Evolutionary conservation across 2,888 invertebrate species (phyloP), one percentile per base, ranked within the genome.

Genomic region (Eurytoma californica): DNA sequence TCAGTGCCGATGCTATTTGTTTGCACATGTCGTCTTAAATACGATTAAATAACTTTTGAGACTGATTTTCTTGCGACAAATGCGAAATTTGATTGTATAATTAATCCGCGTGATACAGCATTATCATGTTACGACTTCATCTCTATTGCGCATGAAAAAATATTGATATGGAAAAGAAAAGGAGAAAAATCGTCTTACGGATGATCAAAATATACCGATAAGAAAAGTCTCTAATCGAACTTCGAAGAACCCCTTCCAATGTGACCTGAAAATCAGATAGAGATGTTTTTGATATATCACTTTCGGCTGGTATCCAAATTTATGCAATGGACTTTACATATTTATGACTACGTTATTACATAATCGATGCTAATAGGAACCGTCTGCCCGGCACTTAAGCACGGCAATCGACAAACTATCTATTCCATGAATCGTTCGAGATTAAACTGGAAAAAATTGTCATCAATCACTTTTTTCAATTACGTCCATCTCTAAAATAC

Each of bases 341-440:
- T 83, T 84, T 82, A 80, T 82, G 80, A 82, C 73, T 67, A 67
- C 63, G 76, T 55, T 72, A 80, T 79, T 80, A 67, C 73, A 73
- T 72, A 80, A 82, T 82, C 73, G 65, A 73, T 68, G 68, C 18
- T 63, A 69, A 77, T 79, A 39, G 70, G 49, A 49, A 57, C 60
- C 61, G n/a, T 66, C 51, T 14, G 39, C 61, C 5, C 60, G 30
- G n/a, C 47, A 20, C 49, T 16, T 53, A 13, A n/a, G 7, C n/a
- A 60, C 60, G 67, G 53, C 58, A 69, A 55, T 55, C 4, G 39
- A 68, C 55, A 69, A 76, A 53, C 49, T n/a, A 47, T 76, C 51
- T 49, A 61, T 74, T 55, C 18, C 57, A 7, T 28, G 18, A 67
- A 53, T 13, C 14, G 24, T 53, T 53, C 24, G 51, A n/a, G 67